Conservation (phyloP, 2,888 invertebrate genomes). For the Allacma fusca region DNA sequence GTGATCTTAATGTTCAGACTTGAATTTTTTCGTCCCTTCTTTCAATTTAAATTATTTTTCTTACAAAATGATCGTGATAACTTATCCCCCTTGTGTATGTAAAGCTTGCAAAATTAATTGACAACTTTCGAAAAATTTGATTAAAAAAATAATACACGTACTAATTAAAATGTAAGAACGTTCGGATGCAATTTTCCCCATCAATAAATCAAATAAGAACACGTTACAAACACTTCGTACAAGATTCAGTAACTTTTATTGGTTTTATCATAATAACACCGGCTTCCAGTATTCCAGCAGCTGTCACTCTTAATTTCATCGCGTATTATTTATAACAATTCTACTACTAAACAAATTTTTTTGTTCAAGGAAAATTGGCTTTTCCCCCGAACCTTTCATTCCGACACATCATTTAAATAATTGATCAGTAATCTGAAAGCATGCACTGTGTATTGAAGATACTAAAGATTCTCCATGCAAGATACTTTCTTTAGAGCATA, state of each 20-base stretch:
- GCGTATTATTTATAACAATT: background rate
- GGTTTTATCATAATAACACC: background rate
- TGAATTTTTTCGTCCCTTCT: too few relatives aligned
- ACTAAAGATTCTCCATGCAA: background rate
- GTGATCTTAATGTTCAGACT: too few relatives aligned
- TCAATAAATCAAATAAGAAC: background rate
- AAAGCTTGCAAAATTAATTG: too few relatives aligned
- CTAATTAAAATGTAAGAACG: too few relatives aligned
- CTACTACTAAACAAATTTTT: background rate
- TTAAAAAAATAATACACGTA: too few relatives aligned
- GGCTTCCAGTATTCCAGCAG: background rate
- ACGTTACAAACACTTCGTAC: background rate
- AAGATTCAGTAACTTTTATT: background rate
- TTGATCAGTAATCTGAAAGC: background rate
- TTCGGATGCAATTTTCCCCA: too few relatives aligned
- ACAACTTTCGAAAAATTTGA: too few relatives aligned
- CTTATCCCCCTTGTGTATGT: too few relatives aligned
- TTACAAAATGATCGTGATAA: too few relatives aligned
- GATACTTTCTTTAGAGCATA: too few relatives aligned
- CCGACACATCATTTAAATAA: background rate
- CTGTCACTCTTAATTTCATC: conserved; percentile 11
- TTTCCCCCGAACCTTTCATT: background rate
- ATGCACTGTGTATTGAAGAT: background rate
- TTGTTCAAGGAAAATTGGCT: too few relatives aligned
- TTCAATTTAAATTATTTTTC: too few relatives aligned